These are phyloP conservation scores for Aphis gossypii DNA, from an alignment of 1,140 invertebrate species.

Conservation along the genomic window DNA sequence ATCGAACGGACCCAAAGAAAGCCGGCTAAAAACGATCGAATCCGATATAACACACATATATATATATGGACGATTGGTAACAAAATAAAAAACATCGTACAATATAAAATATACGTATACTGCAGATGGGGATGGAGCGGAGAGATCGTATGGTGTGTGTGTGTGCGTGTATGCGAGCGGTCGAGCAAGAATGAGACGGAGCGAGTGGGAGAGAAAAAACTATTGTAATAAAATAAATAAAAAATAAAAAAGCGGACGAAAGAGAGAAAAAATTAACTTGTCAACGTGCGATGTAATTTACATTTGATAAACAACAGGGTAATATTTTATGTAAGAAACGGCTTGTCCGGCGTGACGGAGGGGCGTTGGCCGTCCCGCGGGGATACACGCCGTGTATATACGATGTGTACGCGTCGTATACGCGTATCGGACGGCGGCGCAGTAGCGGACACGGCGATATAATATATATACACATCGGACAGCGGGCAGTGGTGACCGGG, in stretches of 20 bases:
- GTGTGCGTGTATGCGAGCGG: background rate
- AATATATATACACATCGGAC: background rate
- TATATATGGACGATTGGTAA: background rate
- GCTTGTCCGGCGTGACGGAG: constrained; percentile 53
- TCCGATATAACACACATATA: background rate
- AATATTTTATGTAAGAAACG: constrained; percentile 58
- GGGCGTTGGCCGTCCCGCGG: constrained; percentile 43
- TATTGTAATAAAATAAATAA: constrained; percentile 2
- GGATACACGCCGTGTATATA: background rate
- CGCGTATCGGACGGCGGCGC: background rate
- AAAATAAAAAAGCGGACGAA: background rate
- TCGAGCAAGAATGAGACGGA: too few relatives aligned
- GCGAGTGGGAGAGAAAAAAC: background rate
- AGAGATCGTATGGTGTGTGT: background rate
- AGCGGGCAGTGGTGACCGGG: background rate
- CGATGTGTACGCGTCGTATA: too few relatives aligned
- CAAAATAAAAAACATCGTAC: background rate
- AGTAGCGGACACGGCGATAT: background rate
- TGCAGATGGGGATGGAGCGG: background rate
- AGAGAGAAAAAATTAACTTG: constrained; percentile 57
- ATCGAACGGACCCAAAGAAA: background rate
- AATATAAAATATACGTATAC: background rate
- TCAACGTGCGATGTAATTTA: constrained; percentile 56
- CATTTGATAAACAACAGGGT: constrained; percentile 58
- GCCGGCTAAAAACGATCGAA: background rate